Conservation (phyloP, 1,140 invertebrate genomes). For the Littorina saxatilis region DNA sequence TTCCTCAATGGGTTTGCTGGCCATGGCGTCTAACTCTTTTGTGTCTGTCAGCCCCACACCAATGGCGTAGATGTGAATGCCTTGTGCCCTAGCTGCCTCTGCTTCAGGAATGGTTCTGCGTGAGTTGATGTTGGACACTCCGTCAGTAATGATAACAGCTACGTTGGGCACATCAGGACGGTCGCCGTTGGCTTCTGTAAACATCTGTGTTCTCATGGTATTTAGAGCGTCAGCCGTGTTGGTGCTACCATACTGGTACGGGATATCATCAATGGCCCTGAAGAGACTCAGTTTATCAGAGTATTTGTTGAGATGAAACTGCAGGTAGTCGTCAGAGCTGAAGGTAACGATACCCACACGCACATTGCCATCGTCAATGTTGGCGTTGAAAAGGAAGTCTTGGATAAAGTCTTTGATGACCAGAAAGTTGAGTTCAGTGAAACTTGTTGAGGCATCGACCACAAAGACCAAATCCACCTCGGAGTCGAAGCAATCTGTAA, state of each 20-base stretch:
- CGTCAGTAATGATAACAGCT: constrained; percentile 63
- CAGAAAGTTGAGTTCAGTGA: constrained; percentile 50
- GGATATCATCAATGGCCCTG: constrained; percentile 46
- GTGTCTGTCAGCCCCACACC: constrained; percentile 57
- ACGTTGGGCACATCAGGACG: constrained; percentile 58
- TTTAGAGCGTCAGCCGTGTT: constrained; percentile 58
- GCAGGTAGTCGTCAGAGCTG: constrained; percentile 51
- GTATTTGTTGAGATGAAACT: constrained; percentile 53
- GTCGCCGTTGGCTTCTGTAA: constrained; percentile 57
- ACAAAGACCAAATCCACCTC: constrained; percentile 65
- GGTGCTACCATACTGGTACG: constrained; percentile 54
- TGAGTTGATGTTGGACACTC: constrained; percentile 64
- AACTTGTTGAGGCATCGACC: constrained; percentile 62
- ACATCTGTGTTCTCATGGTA: constrained; percentile 51
- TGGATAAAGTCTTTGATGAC: constrained; percentile 56
- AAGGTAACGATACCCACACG: constrained; percentile 52
- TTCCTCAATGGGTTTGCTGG: constrained; percentile 50
- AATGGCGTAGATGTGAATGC: constrained; percentile 58
- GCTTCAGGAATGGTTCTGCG: constrained; percentile 60
- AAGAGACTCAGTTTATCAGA: constrained; percentile 40
- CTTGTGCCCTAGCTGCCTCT: constrained; percentile 34
- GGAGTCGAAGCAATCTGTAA: constrained; percentile 43
- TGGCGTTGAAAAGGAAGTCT: constrained; percentile 45
- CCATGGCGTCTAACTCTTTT: constrained; percentile 60
- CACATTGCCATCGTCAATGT: constrained; percentile 53